Evolutionary conservation across 2,113 vertebrate species (phyloP).

Genomic region (Macquaria australasica): DNA sequence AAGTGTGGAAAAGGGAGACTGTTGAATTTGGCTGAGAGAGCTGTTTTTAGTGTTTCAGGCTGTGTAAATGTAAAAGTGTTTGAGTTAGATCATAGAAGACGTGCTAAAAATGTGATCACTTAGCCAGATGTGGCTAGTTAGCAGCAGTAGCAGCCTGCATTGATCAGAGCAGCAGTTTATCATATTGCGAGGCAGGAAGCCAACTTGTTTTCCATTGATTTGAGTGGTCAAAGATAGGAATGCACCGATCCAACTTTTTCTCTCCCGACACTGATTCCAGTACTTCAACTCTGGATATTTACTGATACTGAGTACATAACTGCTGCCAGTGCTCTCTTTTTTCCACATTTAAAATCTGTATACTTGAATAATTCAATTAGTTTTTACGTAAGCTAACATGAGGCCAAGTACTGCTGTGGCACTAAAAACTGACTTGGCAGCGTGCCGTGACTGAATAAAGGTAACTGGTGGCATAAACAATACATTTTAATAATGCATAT

Average conservation of each 20-base stretch:
- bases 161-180: conserved; percentile 28
- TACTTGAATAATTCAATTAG: not conserved
- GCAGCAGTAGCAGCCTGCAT: conserved; percentile 32
- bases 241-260: not conserved
- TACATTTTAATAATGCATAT: conserved; percentile 26
- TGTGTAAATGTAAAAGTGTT: conserved; percentile 63
- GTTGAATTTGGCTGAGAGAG: conserved; percentile 65
- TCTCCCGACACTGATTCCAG: not conserved
- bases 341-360: not conserved
- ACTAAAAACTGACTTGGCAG: conserved; percentile 17
- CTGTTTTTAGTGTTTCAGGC: conserved; percentile 53
- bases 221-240: conserved; percentile 1
- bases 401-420: conserved; percentile 29
- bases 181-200: not conserved
- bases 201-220: conserved; percentile 17
- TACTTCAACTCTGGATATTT: not conserved
- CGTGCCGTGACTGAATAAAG: conserved; percentile 4
- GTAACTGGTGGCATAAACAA: conserved; percentile 10
- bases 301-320: not conserved
- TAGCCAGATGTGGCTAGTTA: conserved; percentile 64
- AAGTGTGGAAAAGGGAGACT: conserved; percentile 59
- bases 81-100: conserved; percentile 57
- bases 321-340: not conserved
- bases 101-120: conserved; percentile 49
- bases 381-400: conserved; percentile 7